Conservation (phyloP, 2,797 vertebrate genomes). For the Phaenicophaeus curvirostris region DNA sequence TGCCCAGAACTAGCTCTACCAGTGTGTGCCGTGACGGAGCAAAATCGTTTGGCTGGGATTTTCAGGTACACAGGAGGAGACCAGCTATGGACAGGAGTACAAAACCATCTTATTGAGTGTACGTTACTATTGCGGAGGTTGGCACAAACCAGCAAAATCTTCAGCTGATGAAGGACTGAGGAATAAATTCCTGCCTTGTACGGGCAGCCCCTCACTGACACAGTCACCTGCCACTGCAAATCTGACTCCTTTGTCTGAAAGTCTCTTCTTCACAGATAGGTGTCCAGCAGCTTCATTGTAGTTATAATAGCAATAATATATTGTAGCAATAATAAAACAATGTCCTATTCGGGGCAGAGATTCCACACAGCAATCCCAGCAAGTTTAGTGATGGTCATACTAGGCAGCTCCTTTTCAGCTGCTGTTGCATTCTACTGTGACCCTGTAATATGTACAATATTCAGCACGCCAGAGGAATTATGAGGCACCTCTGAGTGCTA, state of each 20-base stretch:
- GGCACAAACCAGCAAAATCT: neutral
- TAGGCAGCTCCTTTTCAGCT: neutral
- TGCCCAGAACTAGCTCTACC: neutral
- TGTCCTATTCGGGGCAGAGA: neutral
- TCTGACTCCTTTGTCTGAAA: neutral
- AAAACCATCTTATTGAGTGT: neutral
- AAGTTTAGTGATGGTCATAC: neutral
- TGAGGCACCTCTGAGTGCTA: neutral
- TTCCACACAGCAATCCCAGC: neutral
- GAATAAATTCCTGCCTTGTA: neutral
- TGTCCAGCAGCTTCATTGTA: neutral
- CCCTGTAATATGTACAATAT: neutral
- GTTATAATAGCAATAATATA: too few relatives aligned
- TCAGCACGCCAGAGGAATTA: conserved; percentile 16
- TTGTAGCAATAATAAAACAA: conserved; percentile 22
- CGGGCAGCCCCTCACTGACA: neutral
- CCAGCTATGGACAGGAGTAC: neutral
- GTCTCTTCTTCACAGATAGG: neutral
- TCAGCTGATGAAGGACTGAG: neutral
- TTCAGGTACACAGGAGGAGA: neutral
- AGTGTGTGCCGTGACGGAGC: neutral
- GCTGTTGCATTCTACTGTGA: neutral
- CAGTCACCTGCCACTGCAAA: neutral
- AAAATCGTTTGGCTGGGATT: neutral
- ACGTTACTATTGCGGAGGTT: neutral